Evolutionary conservation across 2,113 vertebrate genomes (phyloP), one percentile per base, ranked within the genome.

Genomic region (Lates calcarifer): DNA sequence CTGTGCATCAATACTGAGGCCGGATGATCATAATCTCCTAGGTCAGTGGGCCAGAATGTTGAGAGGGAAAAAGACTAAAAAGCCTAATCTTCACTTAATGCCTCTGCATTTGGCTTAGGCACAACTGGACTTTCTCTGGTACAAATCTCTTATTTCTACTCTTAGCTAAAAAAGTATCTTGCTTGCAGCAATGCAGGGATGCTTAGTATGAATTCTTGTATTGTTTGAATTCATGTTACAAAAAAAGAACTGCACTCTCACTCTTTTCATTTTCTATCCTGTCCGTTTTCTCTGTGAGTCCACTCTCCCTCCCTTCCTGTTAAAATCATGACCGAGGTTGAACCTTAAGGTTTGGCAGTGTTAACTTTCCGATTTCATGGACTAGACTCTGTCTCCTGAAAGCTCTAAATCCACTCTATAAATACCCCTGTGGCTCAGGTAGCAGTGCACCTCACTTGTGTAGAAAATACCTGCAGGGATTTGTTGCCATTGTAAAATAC

Each of bases 11-110:
- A 24, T 55, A 61, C 62, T 60, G 65, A 63, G 35, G 61, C 14
- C 61, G 63, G 71, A 83, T 89, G 83, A 82, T 64, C 17, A 39
- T 84, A 88, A 89, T 91, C 83, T 87, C 77, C 35, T 83, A 14
- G 82, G 61, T 91, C 87, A 84, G 77, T 87, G 69, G 71, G 64
- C 65, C 68, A 68, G 75, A 70, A 47, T 75, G 31, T 29, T 26
- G 41, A 84, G 64, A 72, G 56, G 20, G 6, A 1, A 55, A 67
- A 43, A 49, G 6, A 39, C 45, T n/a, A n/a, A n/a, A n/a, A n/a
- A 39, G 61, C 35, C 6, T 87, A 77, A 85, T 85, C 70, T 75
- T 63, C 33, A 68, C 41, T 63, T 60, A 83, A 79, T 76, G 43
- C 67, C 22, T 43, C 63, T 62, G 3, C 26, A 79, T 74, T 80